These are phyloP conservation scores for Cosmopolites sordidus DNA, from an alignment of 2,888 invertebrate species.

Conservation along the genomic window DNA sequence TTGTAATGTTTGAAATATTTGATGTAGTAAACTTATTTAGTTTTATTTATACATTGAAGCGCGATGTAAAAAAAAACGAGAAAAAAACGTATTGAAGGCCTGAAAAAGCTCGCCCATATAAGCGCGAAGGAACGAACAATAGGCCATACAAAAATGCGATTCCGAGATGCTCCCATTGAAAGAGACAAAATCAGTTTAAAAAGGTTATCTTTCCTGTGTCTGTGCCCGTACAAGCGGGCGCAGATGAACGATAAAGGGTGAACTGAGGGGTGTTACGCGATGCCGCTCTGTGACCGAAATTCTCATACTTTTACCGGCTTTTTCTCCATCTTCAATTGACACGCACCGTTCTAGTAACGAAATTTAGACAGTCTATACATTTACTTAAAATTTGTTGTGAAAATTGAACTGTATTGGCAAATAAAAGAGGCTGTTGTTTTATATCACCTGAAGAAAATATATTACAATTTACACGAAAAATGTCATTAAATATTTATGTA, in stretches of 20 bases:
- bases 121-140: constrained; percentile 27
- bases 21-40: too few relatives aligned
- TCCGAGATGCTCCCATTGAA: constrained; percentile 37
- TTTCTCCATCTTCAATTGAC: neutral
- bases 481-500: too few relatives aligned
- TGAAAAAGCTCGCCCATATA: constrained; percentile 15
- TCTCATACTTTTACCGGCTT: constrained; percentile 8
- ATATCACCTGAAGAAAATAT: too few relatives aligned
- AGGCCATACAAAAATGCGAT: constrained; percentile 28
- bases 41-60: too few relatives aligned
- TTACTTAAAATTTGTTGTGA: too few relatives aligned
- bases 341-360: too few relatives aligned
- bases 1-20: too few relatives aligned
- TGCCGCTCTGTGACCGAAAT: constrained; percentile 9
- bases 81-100: constrained; percentile 2
- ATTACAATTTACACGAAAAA: too few relatives aligned
- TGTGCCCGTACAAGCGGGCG: constrained; percentile 19
- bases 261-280: constrained; percentile 20
- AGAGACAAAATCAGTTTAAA: constrained; percentile 41
- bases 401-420: too few relatives aligned
- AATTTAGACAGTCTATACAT: too few relatives aligned
- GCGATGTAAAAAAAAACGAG: too few relatives aligned
- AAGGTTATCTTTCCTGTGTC: constrained; percentile 37
- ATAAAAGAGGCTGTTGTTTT: too few relatives aligned
- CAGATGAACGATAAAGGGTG: constrained; percentile 24